A percentile compares a stretch with the other conserved stretches of the same genome.
Conservation (phyloP, 2,797 vertebrate species). For the Anguilla pacifica region DNA sequence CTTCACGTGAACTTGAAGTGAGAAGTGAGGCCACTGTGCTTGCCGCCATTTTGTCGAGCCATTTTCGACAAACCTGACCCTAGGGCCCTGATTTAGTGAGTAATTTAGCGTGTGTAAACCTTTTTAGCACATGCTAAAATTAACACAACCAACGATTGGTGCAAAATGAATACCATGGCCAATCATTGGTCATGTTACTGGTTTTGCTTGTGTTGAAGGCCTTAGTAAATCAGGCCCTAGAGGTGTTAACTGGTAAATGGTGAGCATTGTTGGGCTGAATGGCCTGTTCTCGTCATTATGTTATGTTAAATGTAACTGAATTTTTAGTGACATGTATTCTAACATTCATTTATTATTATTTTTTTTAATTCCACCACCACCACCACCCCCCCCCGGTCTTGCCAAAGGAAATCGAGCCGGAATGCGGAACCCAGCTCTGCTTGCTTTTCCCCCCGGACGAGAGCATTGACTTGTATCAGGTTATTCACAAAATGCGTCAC, state of each 20-base stretch:
- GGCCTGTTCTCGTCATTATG: no score
- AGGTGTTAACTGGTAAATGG: no score
- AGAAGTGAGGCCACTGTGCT: neutral
- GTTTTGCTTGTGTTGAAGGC: no score
- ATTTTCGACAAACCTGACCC: neutral
- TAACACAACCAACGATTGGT: no score
- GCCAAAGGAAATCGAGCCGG: conserved; percentile 90
- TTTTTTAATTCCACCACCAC: neutral
- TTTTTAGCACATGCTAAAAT: no score
- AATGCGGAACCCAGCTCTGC: conserved; percentile 92
- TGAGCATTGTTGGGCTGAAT: no score
- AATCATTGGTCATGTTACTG: no score
- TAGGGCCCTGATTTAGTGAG: neutral
- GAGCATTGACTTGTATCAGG: conserved; percentile 95
- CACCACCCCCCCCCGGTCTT: neutral
- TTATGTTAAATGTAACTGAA: neutral
- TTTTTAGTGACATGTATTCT: conserved; percentile 7
- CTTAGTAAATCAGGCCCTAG: no score
- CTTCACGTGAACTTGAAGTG: neutral
- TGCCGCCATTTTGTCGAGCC: neutral
- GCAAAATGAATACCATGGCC: no score
- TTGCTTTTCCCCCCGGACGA: conserved; percentile 95
- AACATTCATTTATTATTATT: neutral
- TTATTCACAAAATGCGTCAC: conserved; percentile 95
- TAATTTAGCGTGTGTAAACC: no score